Evolutionary conservation across 2,797 vertebrate genomes (phyloP).

Genomic region (Bucorvus abyssinicus): DNA sequence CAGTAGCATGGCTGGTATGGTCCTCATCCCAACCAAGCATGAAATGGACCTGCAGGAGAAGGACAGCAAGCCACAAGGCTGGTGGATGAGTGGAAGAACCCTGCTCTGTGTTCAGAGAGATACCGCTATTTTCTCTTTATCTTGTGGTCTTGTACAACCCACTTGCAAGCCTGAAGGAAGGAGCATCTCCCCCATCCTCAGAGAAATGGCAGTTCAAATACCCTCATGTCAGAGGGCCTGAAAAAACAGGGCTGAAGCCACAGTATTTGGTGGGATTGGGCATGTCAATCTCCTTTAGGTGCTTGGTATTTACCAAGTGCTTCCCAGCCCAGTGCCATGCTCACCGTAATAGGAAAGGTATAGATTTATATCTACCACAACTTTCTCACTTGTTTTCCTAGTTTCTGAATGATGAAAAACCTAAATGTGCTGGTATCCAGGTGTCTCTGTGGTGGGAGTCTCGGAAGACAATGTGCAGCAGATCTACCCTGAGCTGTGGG

Average conservation of each 20-base stretch:
- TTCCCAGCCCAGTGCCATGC: neutral
- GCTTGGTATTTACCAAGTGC: neutral
- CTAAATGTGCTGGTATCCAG: neutral
- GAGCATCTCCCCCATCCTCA: neutral
- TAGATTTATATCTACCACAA: neutral
- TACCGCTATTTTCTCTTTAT: neutral
- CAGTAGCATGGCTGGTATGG: neutral
- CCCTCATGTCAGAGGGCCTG: neutral
- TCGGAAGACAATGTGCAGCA: neutral
- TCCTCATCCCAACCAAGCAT: neutral
- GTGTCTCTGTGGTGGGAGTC: neutral
- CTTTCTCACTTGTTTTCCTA: neutral
- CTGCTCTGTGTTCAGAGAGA: neutral
- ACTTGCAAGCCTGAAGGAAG: neutral
- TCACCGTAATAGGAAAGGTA: neutral
- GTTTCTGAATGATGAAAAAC: neutral
- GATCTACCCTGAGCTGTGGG: neutral
- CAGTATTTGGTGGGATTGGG: neutral
- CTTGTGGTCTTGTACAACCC: accelerated
- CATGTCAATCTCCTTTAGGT: neutral
- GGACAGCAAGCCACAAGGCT: neutral
- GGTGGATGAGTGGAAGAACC: neutral
- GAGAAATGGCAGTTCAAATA: neutral
- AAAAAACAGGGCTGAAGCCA: neutral
- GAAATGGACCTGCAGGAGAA: neutral